Evolutionary conservation across 2,113 vertebrate genomes (phyloP), one percentile per base, ranked within the genome.

Genomic region (Bubo bubo): DNA sequence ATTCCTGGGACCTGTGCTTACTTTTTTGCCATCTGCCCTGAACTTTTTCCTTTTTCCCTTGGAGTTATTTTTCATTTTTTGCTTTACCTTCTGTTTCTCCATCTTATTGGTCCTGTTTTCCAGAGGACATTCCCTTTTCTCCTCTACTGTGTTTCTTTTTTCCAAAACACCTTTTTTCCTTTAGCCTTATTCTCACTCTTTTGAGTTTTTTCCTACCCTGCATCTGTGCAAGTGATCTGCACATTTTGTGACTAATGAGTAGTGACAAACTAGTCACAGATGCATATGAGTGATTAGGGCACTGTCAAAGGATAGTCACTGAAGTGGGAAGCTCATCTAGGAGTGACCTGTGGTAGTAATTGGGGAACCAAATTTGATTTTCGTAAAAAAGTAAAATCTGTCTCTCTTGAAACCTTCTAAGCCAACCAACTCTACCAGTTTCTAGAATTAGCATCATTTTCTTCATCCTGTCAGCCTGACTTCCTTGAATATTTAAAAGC

Each of bases 181-280:
- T 34, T 13, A 56, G 15, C 22, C 10, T 71, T 83, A 14, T 62
- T 90, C 34, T 93, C 39, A 32, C 26, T 55, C 11, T 37, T 30
- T 10, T 1, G 3, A 52, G 7, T 19, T 37, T 81, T 81, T 76
- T 12, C 2, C 34, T 71, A 15, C 24, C 4, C n/a, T 62, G 28
- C 60, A 53, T 93, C 77, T 72, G 34, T 88, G 71, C 66, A 79
- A 93, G 58, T 45, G 79, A 8, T 56, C 77, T 92, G 68, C 26
- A 27, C 26, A 3, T 89, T 94, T 67, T 53, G 15, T 95, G 88
- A 37, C 71, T 97, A 80, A 86, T 87, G 80, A 60, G 34, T 79
- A 75, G 76, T 85, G 81, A 56, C 5, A 4, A 86, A 71, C 56
- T 79, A 66, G 89, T 90, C 64, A 75, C 68, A 91, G 52, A 85